Evolutionary conservation across 1,140 invertebrate genomes (phyloP).

Genomic region (Bombus vancouverensis): DNA sequence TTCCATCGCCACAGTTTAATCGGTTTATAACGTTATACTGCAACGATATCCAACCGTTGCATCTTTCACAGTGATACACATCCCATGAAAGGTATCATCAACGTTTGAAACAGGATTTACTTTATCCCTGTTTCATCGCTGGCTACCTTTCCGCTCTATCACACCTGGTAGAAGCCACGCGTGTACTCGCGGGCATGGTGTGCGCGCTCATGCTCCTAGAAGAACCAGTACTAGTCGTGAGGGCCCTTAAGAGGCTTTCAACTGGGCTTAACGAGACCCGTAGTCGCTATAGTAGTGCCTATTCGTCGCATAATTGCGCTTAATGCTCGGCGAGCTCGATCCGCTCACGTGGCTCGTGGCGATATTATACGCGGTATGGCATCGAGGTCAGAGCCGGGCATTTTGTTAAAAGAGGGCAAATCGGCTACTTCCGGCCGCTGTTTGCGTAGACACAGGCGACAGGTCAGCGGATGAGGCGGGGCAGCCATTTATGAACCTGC

Average conservation of each 20-base stretch:
- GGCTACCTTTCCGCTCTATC: not conserved
- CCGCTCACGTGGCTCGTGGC: constrained; percentile 46
- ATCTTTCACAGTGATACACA: not conserved
- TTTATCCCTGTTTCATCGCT: not conserved
- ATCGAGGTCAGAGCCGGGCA: constrained; percentile 61
- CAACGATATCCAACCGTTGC: too few species aligned
- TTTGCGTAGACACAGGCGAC: constrained; percentile 51
- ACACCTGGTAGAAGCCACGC: not conserved
- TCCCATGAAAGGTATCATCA: not conserved
- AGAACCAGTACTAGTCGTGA: constrained; percentile 34
- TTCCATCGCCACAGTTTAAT: too few species aligned
- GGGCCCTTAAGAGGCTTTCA: constrained; percentile 42
- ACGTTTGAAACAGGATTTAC: not conserved
- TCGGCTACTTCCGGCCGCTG: constrained; percentile 62
- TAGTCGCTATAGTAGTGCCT: constrained; percentile 12
- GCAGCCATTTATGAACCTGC: constrained; percentile 69
- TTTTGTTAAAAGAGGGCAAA: constrained; percentile 67
- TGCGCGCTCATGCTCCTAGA: not conserved
- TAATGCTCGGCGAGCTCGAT: constrained; percentile 49
- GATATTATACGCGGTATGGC: constrained; percentile 52
- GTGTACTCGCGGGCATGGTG: too few species aligned
- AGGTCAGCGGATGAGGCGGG: constrained; percentile 71
- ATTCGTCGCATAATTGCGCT: constrained; percentile 51
- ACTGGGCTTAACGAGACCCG: constrained; percentile 17
- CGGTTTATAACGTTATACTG: not conserved